Evolutionary conservation across 2,888 invertebrate genomes (phyloP), one percentile per base, ranked within the genome.

Genomic region (Lapara coniferarum): DNA sequence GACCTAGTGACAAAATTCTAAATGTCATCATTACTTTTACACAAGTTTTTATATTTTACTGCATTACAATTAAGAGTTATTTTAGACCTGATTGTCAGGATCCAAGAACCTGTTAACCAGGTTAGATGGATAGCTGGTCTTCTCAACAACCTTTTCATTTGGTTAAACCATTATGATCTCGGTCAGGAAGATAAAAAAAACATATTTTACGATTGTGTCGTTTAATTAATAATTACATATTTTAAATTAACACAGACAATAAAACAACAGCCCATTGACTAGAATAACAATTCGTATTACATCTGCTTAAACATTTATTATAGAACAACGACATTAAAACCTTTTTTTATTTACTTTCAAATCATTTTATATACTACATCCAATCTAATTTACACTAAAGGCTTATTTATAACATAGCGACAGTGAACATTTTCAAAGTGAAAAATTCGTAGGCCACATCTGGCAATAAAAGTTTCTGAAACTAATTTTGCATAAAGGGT

Each of bases 261-360:
- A 86, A 88, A 87, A 90, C 83, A 89, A 88, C 89, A 90, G 86
- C 86, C 87, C 85, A 81, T 81, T 90, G 91, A 91, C 92, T 92
- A 92, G 92, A 91, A 86, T 89, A 91, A 92, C 91, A 89, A 85
- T 88, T 90, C 83, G 82, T 88, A 85, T 83, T 75, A 66, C 55
- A 59, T 68, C 77, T 82, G 63, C 81, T 82, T 88, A 89, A 86
- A 90, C 86, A 89, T 89, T 87, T 89, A 87, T 83, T 79, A 89
- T 86, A 83, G 81, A 84, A 86, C 87, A 90, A 91, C 90, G 87
- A 88, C 85, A 83, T 83, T 86, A 80, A 85, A 82, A 84, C 80
- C 78, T 82, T 81, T 81, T 25, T 77, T 75, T 80, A 74, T 75
- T 74, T 71, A 72, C 74, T 57, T 57, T 67, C 49, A 57, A 57